These are phyloP conservation scores for Silurus glanis DNA, from an alignment of 2,113 vertebrate genomes.

Conservation along the genomic window DNA sequence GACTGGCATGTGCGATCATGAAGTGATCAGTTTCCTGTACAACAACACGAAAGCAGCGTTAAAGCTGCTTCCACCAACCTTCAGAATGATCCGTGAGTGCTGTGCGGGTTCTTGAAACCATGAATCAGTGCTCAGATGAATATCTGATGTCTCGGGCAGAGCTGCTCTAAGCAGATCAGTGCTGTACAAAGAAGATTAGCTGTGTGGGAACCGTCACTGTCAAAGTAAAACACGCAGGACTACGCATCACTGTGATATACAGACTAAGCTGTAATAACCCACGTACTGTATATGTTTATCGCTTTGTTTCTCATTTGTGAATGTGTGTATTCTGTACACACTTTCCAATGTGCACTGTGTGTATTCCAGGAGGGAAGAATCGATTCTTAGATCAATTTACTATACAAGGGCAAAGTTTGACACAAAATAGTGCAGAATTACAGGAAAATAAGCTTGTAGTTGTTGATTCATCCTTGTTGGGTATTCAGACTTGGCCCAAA, in stretches of 20 bases:
- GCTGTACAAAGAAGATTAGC: conserved; percentile 38
- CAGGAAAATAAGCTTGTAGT: neutral
- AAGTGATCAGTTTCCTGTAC: neutral
- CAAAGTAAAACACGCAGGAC: conserved; percentile 29
- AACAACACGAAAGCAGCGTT: neutral
- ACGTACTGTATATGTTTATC: neutral
- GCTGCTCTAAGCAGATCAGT: conserved; percentile 29
- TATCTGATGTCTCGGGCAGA: conserved; percentile 22
- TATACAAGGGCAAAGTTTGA: neutral
- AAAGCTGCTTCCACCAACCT: neutral
- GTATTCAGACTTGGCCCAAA: neutral
- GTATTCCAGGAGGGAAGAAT: neutral
- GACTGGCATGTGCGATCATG: neutral
- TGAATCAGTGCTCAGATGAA: conserved; percentile 35
- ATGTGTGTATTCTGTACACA: neutral
- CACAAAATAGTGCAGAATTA: neutral
- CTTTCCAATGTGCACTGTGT: neutral
- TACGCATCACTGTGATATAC: conserved; percentile 8
- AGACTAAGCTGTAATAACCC: conserved; percentile 24
- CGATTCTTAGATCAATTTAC: conserved; percentile 1
- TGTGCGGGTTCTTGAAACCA: neutral
- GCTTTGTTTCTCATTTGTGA: neutral
- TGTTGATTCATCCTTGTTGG: neutral
- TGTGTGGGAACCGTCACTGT: conserved; percentile 27
- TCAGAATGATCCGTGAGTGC: neutral